These are phyloP conservation scores for Porites divaricata DNA, from an alignment of 92 coral and sea anemone genomes.

Conservation along the genomic window DNA sequence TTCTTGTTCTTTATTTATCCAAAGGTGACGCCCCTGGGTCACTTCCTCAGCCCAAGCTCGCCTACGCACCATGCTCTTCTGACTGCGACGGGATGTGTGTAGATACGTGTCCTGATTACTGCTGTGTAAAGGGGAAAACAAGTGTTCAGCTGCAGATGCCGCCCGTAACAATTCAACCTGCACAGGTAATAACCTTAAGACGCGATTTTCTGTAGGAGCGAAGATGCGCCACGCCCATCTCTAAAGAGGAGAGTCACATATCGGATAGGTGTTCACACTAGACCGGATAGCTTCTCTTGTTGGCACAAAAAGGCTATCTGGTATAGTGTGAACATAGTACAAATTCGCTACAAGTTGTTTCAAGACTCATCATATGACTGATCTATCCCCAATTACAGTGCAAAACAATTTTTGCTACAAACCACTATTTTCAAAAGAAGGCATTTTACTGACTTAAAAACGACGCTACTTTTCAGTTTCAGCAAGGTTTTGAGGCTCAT, in stretches of 20 bases:
- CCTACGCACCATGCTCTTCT: conserved; percentile 61
- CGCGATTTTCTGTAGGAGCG: no score
- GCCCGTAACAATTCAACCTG: background rate
- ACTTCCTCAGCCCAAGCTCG: conserved; percentile 53
- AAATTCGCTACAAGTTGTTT: no score
- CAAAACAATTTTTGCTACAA: no score
- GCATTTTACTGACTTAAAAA: background rate
- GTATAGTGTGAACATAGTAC: no score
- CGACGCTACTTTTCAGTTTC: background rate
- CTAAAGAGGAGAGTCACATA: no score
- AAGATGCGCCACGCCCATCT: no score
- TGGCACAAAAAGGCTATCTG: no score
- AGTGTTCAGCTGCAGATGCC: background rate
- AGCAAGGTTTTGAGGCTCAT: background rate
- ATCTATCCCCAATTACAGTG: no score
- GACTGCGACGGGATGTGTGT: conserved; percentile 61
- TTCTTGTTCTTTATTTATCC: background rate
- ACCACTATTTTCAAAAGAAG: background rate
- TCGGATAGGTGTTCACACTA: no score
- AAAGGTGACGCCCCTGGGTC: conserved; percentile 78
- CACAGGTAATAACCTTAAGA: no score
- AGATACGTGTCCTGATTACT: conserved; percentile 70
- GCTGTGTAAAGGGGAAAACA: conserved; percentile 53
- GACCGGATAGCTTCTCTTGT: no score
- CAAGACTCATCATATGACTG: no score